Percentiles rank a stretch among this genome's conserved stretches.
Conservation (phyloP, 2,113 vertebrate species). For the Gallinago paraguaiae region DNA sequence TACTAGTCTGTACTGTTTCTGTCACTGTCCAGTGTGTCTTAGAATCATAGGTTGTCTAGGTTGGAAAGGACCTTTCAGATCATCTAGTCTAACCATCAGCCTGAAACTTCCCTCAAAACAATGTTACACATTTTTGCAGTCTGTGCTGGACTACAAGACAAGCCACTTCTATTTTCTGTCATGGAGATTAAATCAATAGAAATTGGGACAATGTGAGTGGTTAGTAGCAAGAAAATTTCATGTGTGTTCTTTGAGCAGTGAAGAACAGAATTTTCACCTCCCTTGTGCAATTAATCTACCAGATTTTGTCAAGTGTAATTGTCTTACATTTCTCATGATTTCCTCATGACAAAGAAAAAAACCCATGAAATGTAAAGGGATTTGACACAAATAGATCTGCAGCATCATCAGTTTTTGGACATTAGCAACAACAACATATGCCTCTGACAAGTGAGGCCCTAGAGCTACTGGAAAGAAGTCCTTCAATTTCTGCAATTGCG, state of each 20-base stretch:
- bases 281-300: not conserved
- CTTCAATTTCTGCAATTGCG: not conserved
- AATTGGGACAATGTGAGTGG: not conserved
- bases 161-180: not conserved
- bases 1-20: not conserved
- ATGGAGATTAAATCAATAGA: not conserved
- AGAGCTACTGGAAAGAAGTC: conserved; percentile 6
- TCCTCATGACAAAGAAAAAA: not conserved
- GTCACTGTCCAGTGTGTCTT: not conserved
- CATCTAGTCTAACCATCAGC: not conserved
- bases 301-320: not conserved
- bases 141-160: not conserved
- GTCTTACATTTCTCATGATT: not conserved
- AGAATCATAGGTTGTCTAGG: not conserved
- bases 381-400: not conserved
- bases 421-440: not conserved
- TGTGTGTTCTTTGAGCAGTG: not conserved
- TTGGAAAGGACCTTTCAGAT: not conserved
- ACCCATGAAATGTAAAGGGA: not conserved
- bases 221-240: not conserved
- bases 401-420: not conserved
- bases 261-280: not conserved
- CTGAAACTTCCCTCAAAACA: not conserved
- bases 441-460: conserved; percentile 32
- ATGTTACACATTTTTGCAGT: not conserved